Evolutionary conservation across 2,113 vertebrate genomes (phyloP).

Genomic region (Lophochroa leadbeateri): DNA sequence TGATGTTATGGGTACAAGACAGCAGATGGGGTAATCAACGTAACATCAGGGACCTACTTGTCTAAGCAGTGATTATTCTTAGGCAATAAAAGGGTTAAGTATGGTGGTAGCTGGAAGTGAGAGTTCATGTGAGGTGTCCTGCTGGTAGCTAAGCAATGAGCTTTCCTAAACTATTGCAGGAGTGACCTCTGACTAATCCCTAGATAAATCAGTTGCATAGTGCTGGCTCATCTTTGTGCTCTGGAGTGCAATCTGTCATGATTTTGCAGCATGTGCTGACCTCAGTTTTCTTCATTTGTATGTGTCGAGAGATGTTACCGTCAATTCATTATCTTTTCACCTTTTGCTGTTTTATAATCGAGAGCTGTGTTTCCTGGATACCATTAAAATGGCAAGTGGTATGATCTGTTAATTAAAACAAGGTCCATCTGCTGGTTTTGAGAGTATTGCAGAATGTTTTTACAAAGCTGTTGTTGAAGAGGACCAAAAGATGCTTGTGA

Average conservation of each 20-base stretch:
- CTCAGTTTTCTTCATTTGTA: slow-evolving; percentile 14
- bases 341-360: slow-evolving; percentile 1
- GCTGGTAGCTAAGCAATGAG: slow-evolving; percentile 28
- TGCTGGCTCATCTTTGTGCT: slow-evolving; percentile 53
- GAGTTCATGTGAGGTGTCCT: slow-evolving; percentile 40
- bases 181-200: slow-evolving; percentile 46
- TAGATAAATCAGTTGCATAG: slow-evolving; percentile 13
- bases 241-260: slow-evolving; percentile 38
- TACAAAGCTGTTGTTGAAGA: background rate
- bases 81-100: background rate
- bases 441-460: background rate
- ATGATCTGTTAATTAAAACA: background rate
- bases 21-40: background rate
- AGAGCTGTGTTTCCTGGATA: background rate
- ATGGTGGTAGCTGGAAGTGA: background rate
- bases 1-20: background rate
- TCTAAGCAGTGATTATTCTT: background rate
- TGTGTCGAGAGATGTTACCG: background rate
- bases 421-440: background rate
- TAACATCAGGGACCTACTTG: background rate
- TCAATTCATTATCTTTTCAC: slow-evolving; percentile 12
- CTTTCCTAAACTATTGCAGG: slow-evolving; percentile 6
- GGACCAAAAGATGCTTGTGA: background rate
- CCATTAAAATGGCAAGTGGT: background rate
- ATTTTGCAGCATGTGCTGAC: slow-evolving; percentile 15